phyloP scores from a whole-genome alignment of 92 coral and sea anemone genomes.

The Montipora capitata region DNA sequence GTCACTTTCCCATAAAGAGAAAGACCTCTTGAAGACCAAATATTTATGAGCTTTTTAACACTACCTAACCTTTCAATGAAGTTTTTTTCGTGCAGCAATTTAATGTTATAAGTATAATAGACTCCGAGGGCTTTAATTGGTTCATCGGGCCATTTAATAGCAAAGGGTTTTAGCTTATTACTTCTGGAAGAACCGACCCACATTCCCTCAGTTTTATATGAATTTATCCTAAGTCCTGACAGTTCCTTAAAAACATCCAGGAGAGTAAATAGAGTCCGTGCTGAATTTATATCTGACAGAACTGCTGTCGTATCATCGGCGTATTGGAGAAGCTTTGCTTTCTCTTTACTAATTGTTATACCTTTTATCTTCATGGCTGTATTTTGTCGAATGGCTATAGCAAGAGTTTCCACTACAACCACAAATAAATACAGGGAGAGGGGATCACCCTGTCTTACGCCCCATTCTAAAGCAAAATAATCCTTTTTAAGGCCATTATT shows the following conservation, averaged over 20 bases:
- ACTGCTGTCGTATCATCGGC: not conserved
- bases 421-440: conserved; percentile 11
- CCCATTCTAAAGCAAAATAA: not conserved
- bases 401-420: not conserved
- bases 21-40: too few species aligned
- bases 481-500: too few species aligned
- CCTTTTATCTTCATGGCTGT: not conserved
- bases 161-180: not conserved
- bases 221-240: not conserved
- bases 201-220: not conserved
- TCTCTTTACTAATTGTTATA: not conserved
- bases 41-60: too few species aligned
- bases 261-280: not conserved
- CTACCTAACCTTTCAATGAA: too few species aligned
- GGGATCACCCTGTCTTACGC: conserved; percentile 24
- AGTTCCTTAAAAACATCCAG: not conserved
- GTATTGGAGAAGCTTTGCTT: not conserved
- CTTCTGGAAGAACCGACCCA: conserved; percentile 1
- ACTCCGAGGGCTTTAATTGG: not conserved
- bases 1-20: too few species aligned
- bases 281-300: not conserved
- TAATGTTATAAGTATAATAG: not conserved
- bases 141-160: not conserved
- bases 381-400: not conserved
- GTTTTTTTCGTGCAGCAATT: not conserved